Evolutionary conservation across 2,113 vertebrate species (phyloP), one percentile per base, ranked within the genome.

Genomic region (Pseudolaguvia tuberculata): DNA sequence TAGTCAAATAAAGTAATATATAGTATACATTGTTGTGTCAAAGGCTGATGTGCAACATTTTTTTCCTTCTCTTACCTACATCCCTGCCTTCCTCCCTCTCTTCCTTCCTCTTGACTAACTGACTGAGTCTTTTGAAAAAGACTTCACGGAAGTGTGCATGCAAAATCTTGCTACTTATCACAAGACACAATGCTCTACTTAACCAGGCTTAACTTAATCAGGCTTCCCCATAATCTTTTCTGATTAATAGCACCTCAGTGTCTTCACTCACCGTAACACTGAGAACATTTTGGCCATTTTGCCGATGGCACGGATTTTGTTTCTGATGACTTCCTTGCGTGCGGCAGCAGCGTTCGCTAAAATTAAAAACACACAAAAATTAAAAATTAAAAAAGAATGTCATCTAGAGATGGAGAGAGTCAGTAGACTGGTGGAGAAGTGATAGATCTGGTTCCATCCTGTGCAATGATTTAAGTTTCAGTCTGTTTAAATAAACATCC

Each of bases 231-330:
- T 47, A 47, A 65, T 27, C 45, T 21, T 80, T 51, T 70, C n/a
- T 23, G 45, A 10, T 57, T 35, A 20, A 51, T 79, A 81, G 63
- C 81, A 42, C 35, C n/a, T 39, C 27, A 15, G 29, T 53, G 12
- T n/a, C 14, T 59, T 18, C 7, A 85, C 89, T 78, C 83, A 91
- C 89, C 91, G 85, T 85, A 92, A 83, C 48, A 92, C 91, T 45
- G 91, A 92, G 87, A 92, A 92, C 90, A 92, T 92, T 80, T 92
- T 90, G 27, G 91, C 91, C 91, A 92, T 92, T 87, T 92, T 92
- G 75, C 91, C 91, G 0, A 92, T 92, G 74, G 91, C 91, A 69
- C 91, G 84, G 59, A 92, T 92, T 84, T 92, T 92, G 83, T 92
- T 92, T 80, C 88, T 90, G 86, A 92, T 92, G 78, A 92, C 91